These are phyloP conservation scores for Ailurus styani DNA, from an alignment of 2,113 vertebrate genomes.

Conservation along the genomic window DNA sequence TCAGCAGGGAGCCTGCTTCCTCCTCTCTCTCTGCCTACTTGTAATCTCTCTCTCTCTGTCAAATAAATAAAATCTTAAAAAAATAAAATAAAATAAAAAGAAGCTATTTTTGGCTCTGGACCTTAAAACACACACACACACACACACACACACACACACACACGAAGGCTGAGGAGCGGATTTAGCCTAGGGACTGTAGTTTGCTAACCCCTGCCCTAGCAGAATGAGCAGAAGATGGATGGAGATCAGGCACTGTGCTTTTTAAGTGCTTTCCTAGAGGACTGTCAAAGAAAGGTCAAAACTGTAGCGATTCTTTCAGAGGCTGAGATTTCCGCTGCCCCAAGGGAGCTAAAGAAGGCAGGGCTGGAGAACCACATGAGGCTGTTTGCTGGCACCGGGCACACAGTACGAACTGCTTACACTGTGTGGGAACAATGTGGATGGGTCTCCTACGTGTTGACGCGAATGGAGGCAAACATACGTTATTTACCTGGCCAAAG, in stretches of 20 bases:
- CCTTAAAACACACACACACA: not conserved
- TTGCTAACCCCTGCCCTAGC: not conserved
- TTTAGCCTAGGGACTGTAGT: not conserved
- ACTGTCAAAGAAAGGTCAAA: not conserved
- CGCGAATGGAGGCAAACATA: rapidly evolving
- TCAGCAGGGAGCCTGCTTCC: no score
- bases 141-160: not conserved
- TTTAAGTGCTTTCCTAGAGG: not conserved
- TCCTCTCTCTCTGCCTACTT: no score
- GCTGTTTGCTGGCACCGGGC: not conserved
- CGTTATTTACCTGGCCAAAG: conserved; percentile 90
- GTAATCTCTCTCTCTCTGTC: no score
- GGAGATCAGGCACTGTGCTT: no score
- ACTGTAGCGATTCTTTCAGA: not conserved
- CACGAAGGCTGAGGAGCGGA: not conserved
- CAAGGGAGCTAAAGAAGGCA: not conserved
- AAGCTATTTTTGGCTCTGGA: not conserved
- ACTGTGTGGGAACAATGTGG: rapidly evolving
- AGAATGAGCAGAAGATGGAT: not conserved
- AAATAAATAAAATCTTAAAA: no score
- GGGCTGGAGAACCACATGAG: not conserved
- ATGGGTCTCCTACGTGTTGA: rapidly evolving
- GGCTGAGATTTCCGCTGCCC: not conserved
- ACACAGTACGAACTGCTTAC: rapidly evolving
- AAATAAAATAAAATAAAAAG: no score